phyloP scores from a whole-genome alignment of 2,888 invertebrate genomes.

The Parnassius orleans region DNA sequence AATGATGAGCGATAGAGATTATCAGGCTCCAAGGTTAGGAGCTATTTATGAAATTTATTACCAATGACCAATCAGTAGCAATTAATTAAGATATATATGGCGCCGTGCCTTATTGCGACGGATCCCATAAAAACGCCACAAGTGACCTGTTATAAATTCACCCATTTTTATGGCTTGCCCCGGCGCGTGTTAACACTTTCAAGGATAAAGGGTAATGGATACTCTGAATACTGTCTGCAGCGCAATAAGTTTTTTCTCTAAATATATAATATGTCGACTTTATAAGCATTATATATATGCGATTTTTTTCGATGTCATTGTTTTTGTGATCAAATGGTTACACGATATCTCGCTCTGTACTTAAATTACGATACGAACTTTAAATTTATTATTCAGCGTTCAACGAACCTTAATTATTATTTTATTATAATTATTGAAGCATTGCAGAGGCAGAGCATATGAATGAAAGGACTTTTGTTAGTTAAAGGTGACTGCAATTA shows the following conservation, averaged over 20 bases:
- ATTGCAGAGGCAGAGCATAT: too few species aligned
- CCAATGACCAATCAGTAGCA: constrained; percentile 1
- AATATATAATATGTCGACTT: constrained; percentile 17
- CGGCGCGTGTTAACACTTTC: constrained; percentile 14
- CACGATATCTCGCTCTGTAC: too few species aligned
- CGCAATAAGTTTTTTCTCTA: constrained; percentile 10
- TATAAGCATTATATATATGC: neutral
- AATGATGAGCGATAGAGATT: neutral
- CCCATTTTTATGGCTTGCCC: constrained; percentile 17
- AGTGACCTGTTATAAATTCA: constrained; percentile 21
- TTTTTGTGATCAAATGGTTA: neutral
- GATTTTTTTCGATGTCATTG: neutral
- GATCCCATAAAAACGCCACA: constrained; percentile 18
- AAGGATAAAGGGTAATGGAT: constrained; percentile 21
- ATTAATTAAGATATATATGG: constrained; percentile 17
- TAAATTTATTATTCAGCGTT: too few species aligned
- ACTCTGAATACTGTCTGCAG: constrained; percentile 6
- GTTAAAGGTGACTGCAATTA: neutral
- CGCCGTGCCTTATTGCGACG: neutral
- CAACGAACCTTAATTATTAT: too few species aligned
- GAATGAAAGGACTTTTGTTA: too few species aligned
- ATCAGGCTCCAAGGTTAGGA: neutral
- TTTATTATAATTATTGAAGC: too few species aligned
- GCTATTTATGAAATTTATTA: constrained; percentile 4
- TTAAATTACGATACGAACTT: too few species aligned